Percentiles rank a stretch among this genome's conserved stretches.
Conservation (phyloP, 2,797 vertebrate genomes). For the Podargus strigoides region DNA sequence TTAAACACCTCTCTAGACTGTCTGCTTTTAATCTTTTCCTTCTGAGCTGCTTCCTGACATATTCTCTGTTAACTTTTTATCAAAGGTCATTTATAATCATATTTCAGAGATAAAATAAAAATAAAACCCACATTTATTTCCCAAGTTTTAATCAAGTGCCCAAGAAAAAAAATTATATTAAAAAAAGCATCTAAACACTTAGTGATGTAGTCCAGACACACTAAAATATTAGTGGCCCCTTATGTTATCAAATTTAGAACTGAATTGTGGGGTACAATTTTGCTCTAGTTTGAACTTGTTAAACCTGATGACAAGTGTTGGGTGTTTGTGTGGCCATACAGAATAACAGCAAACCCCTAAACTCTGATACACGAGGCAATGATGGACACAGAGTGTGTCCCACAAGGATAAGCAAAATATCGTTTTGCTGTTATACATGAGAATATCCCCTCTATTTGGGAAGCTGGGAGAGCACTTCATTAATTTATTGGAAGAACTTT, state of each 20-base stretch:
- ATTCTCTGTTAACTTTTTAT: conserved; percentile 56
- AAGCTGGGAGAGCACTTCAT: background rate
- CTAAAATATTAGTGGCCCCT: background rate
- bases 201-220: background rate
- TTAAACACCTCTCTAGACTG: conserved; percentile 65
- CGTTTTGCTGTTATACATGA: background rate
- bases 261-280: background rate
- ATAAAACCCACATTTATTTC: conserved; percentile 16
- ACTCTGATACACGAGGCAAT: background rate
- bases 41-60: conserved; percentile 43
- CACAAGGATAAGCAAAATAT: background rate
- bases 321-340: background rate
- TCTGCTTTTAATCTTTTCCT: conserved; percentile 62
- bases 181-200: background rate
- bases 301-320: background rate
- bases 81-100: conserved; percentile 66
- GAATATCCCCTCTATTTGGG: background rate
- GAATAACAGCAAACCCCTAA: background rate
- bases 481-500: background rate
- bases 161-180: background rate
- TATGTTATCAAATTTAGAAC: background rate
- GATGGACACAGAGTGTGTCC: background rate
- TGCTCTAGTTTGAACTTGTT: background rate
- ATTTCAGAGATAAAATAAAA: conserved; percentile 51
- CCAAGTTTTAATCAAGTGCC: conserved; percentile 33